Conservation (phyloP, 2,113 vertebrate genomes). For the Anarrhichthys ocellatus region DNA sequence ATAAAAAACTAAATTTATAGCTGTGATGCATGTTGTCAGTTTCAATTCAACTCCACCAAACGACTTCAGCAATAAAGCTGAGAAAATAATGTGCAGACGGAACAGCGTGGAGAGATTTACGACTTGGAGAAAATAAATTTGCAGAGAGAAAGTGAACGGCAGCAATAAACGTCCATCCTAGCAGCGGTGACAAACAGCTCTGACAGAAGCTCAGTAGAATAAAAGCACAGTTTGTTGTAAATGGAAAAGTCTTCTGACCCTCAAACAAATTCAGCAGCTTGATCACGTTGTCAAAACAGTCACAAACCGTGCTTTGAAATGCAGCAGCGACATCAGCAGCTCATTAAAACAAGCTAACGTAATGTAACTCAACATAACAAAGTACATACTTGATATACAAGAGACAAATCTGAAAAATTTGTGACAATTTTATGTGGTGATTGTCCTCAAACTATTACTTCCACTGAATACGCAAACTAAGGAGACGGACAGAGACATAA, state of each 20-base stretch:
- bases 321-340: slow-evolving; percentile 14
- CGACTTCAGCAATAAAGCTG: slow-evolving; percentile 48
- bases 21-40: slow-evolving; percentile 41
- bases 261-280: slow-evolving; percentile 42
- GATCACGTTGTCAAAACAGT: slow-evolving; percentile 51
- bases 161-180: slow-evolving; percentile 32
- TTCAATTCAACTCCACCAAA: slow-evolving; percentile 15
- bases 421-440: background rate
- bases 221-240: slow-evolving; percentile 44
- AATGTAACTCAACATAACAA: background rate
- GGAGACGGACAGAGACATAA: background rate
- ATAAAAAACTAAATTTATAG: slow-evolving; percentile 39
- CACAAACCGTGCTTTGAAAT: slow-evolving; percentile 29
- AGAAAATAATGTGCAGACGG: slow-evolving; percentile 35
- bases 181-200: slow-evolving; percentile 17
- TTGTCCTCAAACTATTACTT: background rate
- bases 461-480: background rate
- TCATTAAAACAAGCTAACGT: slow-evolving; percentile 48
- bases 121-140: slow-evolving; percentile 53
- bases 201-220: slow-evolving; percentile 20
- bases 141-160: slow-evolving; percentile 23
- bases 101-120: slow-evolving; percentile 40
- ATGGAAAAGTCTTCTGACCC: slow-evolving; percentile 36
- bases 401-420: background rate
- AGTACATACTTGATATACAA: background rate